Base-by-base conservation (phyloP, 2,113 vertebrate genomes). In the Sceloporus undulatus region DNA sequence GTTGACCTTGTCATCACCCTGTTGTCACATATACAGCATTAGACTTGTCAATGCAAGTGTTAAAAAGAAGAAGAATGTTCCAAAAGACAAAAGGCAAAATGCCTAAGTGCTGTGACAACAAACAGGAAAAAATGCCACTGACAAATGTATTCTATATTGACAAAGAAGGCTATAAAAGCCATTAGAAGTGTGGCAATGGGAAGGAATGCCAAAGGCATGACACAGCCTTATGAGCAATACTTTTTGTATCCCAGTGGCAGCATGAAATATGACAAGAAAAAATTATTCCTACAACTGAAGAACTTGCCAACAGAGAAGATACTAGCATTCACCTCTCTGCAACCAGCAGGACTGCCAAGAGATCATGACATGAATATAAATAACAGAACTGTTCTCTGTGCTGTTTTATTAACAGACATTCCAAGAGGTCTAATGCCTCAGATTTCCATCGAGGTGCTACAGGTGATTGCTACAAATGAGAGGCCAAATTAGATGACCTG, bases 11-110 rank as follows among this genome's bases (percentile, higher is more conserved):
- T 54, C 85, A 88, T 75, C 8, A 56, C 23, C 80, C 82, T 86
- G 59, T 85, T 88, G 78, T 13, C 11, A 34, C 0, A 56, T 5
- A 38, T 89, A 79, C 2, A 75, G 85, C 5, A 86, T 75, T 85
- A 92, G 78, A 42, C 88, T 91, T 74, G 16, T 91, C 77, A 84
- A 85, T 74, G 75, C 2, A 88, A 85, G 85, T 52, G 1, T 42
- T 71, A 54, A 11, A 27, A 23, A 25, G 1, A 56, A 16, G 29
- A 81, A 83, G 68, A 34, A 78, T 86, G 87, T 80, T 87, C 85
- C 78, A 2, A 9, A 9, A 82, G 65, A 87, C 68, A 91, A 95
- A 95, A 56, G 18, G 21, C 90, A 71, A 89, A 86, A 88, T 86
- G 29, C 1, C 8, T 59, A 92, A 81, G 11, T 62, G 70, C 9